phyloP scores from a whole-genome alignment of 2,888 invertebrate genomes.

The Physocephala rufipes region DNA sequence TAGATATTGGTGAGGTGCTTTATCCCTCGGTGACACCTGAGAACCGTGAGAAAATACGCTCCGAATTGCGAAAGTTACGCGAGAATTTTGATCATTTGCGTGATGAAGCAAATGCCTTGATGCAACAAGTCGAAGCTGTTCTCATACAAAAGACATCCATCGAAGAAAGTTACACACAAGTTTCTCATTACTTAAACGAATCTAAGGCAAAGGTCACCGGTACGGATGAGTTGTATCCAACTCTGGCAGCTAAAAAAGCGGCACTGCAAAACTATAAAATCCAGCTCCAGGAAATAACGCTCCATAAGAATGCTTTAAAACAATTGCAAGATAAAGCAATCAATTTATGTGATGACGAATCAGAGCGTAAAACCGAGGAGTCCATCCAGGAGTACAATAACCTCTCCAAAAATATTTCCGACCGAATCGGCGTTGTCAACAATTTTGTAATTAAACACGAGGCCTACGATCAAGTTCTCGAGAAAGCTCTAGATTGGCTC shows the following conservation, averaged over 20 bases:
- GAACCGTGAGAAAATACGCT: slow-evolving; percentile 84
- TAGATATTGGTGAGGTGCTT: slow-evolving; percentile 87
- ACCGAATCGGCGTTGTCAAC: slow-evolving; percentile 74
- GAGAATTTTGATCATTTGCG: slow-evolving; percentile 85
- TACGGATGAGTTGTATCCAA: slow-evolving; percentile 78
- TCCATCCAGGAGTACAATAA: slow-evolving; percentile 78
- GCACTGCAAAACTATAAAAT: slow-evolving; percentile 83
- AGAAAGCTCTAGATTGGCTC: slow-evolving; percentile 84
- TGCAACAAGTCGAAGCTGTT: slow-evolving; percentile 88
- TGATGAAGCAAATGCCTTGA: slow-evolving; percentile 83
- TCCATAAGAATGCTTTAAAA: slow-evolving; percentile 85
- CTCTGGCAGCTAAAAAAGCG: slow-evolving; percentile 87
- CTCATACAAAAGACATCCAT: slow-evolving; percentile 91
- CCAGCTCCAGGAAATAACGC: slow-evolving; percentile 83
- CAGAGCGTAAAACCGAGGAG: slow-evolving; percentile 76
- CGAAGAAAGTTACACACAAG: slow-evolving; percentile 90
- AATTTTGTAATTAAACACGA: slow-evolving; percentile 84
- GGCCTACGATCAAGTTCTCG: slow-evolving; percentile 80
- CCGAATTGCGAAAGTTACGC: slow-evolving; percentile 81
- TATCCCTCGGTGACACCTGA: slow-evolving; percentile 88
- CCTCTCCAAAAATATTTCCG: slow-evolving; percentile 74
- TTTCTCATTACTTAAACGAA: slow-evolving; percentile 86
- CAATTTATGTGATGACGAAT: slow-evolving; percentile 81
- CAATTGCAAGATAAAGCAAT: slow-evolving; percentile 85
- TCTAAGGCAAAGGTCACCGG: slow-evolving; percentile 78